Evolutionary conservation across 1,140 invertebrate genomes (phyloP), one percentile per base, ranked within the genome.

Genomic region (Stratiolaelaps scimitus): DNA sequence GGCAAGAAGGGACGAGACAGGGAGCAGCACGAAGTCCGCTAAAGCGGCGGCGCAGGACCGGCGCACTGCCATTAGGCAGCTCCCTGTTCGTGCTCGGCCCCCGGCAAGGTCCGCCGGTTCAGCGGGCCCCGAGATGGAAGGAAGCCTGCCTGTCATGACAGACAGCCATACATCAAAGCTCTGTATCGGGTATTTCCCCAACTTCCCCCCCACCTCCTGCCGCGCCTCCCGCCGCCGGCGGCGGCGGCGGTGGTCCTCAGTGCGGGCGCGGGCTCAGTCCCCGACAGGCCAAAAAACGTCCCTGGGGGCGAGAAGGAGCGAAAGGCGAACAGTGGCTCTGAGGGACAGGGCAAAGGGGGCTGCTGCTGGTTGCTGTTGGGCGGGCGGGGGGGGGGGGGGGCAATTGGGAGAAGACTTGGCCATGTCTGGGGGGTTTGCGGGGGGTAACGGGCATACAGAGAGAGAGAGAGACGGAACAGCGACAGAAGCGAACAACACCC

Each of bases 111-210:
- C 53, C 53, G 53, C 53, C 26, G 34, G 23, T 60, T 60, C 53
- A 23, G 53, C 53, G 53, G 53, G 53, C 53, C 53, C 53, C 34
- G 53, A 60, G 53, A 60, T 60, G 53, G 53, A 60, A 60, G 53
- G 53, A 26, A 60, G 53, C 53, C 53, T 60, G 53, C 53, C 53
- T 60, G 53, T 60, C 53, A 60, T 60, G 53, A 60, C 53, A 60
- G 53, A 60, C 15, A 60, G 34, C 53, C 53, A 60, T 60, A 60
- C 53, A 60, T 60, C 53, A 60, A 60, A 60, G 23, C 53, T 60
- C 53, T 60, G 53, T 60, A 60, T 60, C 53, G 53, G 53, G 53
- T 60, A 60, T 60, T 60, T 29, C 53, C 53, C 26, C 23, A 26
- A 60, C 53, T 34, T 34, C 26, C 17, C 53, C 53, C 26, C 15